Evolutionary conservation across 23 tunicate species (phyloP), one percentile per base, ranked within the genome.

Genomic region (Clavelina lepadiformis): DNA sequence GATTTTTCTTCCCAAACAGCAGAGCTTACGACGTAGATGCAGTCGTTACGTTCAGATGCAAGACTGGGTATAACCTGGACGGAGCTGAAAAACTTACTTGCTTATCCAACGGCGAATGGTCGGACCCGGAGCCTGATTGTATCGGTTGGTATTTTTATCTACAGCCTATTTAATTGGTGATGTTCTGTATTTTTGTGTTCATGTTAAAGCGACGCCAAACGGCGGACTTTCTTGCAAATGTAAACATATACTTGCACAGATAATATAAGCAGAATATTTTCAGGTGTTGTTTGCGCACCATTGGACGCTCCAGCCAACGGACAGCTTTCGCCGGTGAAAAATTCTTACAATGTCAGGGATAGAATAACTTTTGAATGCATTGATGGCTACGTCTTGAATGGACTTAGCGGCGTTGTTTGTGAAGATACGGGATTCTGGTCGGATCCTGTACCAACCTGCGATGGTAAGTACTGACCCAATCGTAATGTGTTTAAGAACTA

Each of bases 291-390:
- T 29, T 79, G 85, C 28, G 63, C 59, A 25, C 75, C 74, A 3
- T 25, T 69, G 31, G 52, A 57, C 8, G 15, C 45, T 2, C 45
- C 59, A 45, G 51, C 24, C 30, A 50, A 79, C 28, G 85, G 85
- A 28, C 3, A 19, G 1, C 29, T 59, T 15, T 18, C 28, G 6
- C 69, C 76, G 63, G 34, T 69, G 22, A 28, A 71, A 6, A 79
- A 79, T 46, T 20, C 11, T 33, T 59, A 45, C 61, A 25, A 61
- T 24, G 69, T 77, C n/a, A 28, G 47, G 29, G 69, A 77, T 46
- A n/a, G n/a, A n/a, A n/a, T n/a, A n/a, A 58, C 67, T 25, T 79
- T 79, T 46, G 59, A 60, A 47, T 79, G 85, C 62, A 61, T 69
- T 33, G 76, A 69, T 28, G 68, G 76, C 23, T 69, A 67, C 63